Evolutionary conservation across 2,797 vertebrate genomes (phyloP).

Genomic region (Morus bassanus): DNA sequence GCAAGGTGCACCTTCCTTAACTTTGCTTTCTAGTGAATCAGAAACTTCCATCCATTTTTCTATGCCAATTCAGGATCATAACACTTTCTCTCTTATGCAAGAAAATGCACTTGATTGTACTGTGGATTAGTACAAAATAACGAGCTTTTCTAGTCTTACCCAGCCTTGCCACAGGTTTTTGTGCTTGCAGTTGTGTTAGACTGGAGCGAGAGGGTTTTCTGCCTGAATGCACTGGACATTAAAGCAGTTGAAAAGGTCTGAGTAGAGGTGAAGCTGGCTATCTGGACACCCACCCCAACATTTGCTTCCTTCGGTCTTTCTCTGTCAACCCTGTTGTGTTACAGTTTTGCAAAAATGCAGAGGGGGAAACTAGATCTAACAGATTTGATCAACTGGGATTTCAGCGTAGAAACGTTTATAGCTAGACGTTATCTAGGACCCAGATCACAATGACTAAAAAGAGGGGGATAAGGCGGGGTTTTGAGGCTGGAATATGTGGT

Average conservation of each 20-base stretch:
- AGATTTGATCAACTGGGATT: background rate
- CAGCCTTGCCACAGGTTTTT: background rate
- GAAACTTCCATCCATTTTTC: background rate
- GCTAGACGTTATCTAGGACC: background rate
- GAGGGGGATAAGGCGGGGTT: background rate
- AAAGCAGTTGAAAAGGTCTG: background rate
- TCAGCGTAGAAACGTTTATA: background rate
- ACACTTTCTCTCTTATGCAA: background rate
- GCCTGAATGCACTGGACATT: background rate
- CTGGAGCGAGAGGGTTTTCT: background rate
- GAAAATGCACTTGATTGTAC: background rate
- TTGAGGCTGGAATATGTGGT: background rate
- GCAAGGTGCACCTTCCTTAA: background rate
- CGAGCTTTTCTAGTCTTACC: background rate
- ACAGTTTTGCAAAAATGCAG: background rate
- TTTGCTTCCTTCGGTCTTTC: background rate
- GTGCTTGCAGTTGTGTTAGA: background rate
- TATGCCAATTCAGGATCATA: background rate
- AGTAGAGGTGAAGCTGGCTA: background rate
- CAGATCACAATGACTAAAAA: background rate
- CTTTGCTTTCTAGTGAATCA: background rate
- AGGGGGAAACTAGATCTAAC: background rate
- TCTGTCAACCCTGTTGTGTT: background rate
- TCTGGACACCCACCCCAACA: background rate
- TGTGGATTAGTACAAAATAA: background rate